Evolutionary conservation across 2,888 invertebrate genomes (phyloP).

Genomic region (Chalcis sispes): DNA sequence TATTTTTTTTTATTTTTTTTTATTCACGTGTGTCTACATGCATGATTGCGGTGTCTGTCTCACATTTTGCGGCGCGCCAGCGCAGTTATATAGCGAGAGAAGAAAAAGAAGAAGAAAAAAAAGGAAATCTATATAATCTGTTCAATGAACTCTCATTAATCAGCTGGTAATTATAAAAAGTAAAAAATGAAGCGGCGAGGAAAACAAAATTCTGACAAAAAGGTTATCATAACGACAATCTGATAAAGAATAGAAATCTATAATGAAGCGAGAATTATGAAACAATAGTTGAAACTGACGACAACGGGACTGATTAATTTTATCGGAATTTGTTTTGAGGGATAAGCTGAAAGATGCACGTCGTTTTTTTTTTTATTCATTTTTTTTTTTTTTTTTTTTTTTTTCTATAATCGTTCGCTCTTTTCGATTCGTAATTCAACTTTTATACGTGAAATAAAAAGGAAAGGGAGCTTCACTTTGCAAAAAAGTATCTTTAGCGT

Average conservation of each 20-base stretch:
- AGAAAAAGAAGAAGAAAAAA: conserved; percentile 29
- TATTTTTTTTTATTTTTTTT: conserved; percentile 9
- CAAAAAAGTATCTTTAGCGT: conserved; percentile 27
- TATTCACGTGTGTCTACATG: conserved; percentile 7
- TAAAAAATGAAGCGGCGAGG: too few species aligned
- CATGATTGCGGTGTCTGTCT: conserved; percentile 27
- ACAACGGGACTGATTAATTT: conserved; percentile 26
- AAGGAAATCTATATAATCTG: conserved; percentile 38
- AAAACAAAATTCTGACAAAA: too few species aligned
- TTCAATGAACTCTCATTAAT: conserved; percentile 46
- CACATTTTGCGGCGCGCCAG: conserved; percentile 47
- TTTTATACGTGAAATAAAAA: neutral
- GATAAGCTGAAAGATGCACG: conserved; percentile 3
- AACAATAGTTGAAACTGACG: neutral
- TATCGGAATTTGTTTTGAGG: conserved; percentile 31
- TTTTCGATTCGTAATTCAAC: too few species aligned
- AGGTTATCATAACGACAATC: too few species aligned
- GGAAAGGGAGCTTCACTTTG: conserved; percentile 25
- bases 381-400: conserved; percentile 11
- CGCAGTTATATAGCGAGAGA: conserved; percentile 3
- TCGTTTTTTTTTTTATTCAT: conserved; percentile 3
- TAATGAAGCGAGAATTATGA: conserved; percentile 6
- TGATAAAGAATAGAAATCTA: too few species aligned
- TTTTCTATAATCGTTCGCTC: neutral
- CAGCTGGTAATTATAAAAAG: too few species aligned